Percentiles rank a stretch among this genome's conserved stretches.
Evolutionary conservation across 1,140 invertebrate species (phyloP).

Genomic region (Drosophila auraria): DNA sequence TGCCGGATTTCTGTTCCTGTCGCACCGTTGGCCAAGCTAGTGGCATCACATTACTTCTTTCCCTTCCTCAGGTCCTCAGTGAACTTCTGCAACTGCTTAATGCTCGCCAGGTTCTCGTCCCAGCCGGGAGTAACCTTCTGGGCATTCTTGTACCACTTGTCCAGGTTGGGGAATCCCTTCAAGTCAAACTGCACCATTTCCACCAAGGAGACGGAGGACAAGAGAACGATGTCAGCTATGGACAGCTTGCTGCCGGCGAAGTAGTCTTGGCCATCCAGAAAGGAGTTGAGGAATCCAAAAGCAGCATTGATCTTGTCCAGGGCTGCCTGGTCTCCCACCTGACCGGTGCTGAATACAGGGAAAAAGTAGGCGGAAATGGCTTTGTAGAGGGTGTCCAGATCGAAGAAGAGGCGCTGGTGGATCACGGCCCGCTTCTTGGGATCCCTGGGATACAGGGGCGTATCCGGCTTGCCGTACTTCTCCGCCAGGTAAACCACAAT

Average conservation of each 20-base stretch:
- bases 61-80: neutral
- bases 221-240: constrained; percentile 89
- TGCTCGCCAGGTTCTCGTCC: constrained; percentile 35
- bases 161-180: constrained; percentile 89
- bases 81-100: constrained; percentile 26
- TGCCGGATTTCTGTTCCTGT: neutral
- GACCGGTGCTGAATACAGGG: constrained; percentile 88
- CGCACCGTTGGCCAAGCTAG: neutral
- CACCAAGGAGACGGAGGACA: constrained; percentile 88
- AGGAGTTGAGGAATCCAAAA: constrained; percentile 88
- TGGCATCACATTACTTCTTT: neutral
- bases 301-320: constrained; percentile 88
- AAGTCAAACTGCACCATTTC: constrained; percentile 89
- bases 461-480: constrained; percentile 85
- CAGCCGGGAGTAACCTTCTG: constrained; percentile 88
- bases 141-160: constrained; percentile 89
- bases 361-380: constrained; percentile 88
- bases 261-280: constrained; percentile 88
- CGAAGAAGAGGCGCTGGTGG: constrained; percentile 91
- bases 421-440: constrained; percentile 88
- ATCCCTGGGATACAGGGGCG: constrained; percentile 88
- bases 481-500: constrained; percentile 88
- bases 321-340: constrained; percentile 87
- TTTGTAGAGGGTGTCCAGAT: constrained; percentile 88
- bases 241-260: constrained; percentile 90